Conservation (phyloP, 2,797 vertebrate species). For the Centropyge bicolor region DNA sequence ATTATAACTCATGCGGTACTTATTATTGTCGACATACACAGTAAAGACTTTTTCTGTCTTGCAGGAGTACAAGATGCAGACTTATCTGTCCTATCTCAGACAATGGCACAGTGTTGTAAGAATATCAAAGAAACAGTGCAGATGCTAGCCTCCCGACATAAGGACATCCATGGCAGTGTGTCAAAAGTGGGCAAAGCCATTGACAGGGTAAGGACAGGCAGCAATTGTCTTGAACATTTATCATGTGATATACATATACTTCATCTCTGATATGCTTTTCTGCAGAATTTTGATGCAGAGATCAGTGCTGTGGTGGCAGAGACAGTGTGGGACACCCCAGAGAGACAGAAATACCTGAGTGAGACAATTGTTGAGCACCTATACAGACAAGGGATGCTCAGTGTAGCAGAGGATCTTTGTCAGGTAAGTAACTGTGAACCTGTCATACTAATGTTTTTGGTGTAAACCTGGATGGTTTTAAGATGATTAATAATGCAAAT, state of each 20-base stretch:
- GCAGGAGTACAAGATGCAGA: constrained; percentile 91
- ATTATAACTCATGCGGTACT: not conserved
- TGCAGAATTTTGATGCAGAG: constrained; percentile 94
- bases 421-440: constrained; percentile 80
- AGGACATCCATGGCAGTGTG: constrained; percentile 94
- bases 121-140: constrained; percentile 95
- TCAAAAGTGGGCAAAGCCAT: constrained; percentile 95
- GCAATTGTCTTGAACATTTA: not conserved
- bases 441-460: not conserved
- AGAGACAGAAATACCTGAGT: constrained; percentile 91
- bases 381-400: constrained; percentile 93
- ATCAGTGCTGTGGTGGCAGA: constrained; percentile 93
- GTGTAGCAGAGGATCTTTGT: constrained; percentile 93
- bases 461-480: not conserved
- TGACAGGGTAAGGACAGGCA: constrained; percentile 85
- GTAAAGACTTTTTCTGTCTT: constrained; percentile 26
- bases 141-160: constrained; percentile 92
- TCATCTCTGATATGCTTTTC: constrained; percentile 8
- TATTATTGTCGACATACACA: not conserved
- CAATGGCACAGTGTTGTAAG: constrained; percentile 93
- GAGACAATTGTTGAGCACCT: constrained; percentile 93
- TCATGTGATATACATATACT: not conserved
- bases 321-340: constrained; percentile 91
- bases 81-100: constrained; percentile 89
- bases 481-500: not conserved